Evolutionary conservation across 35 echinoderm and acorn worm species (phyloP), one percentile per base, ranked within the genome.

Genomic region (Patiria miniata): DNA sequence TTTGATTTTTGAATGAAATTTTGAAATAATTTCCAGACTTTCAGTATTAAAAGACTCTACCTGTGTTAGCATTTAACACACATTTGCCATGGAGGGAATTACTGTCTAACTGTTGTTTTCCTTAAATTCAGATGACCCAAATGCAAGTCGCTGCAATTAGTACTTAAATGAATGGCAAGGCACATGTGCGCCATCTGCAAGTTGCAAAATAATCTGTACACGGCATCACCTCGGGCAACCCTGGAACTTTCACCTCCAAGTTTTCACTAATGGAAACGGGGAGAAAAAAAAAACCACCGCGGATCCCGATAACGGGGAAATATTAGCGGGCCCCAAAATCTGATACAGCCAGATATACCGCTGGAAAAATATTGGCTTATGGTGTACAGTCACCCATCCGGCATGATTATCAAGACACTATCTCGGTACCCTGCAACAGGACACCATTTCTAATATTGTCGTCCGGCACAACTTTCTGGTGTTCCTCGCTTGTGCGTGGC

Each of bases 361-460:
- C 65, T 73, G 65, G 26, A 73, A 73, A 73, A 73, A 73, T 73
- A 73, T 73, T 73, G 65, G 65, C 65, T 73, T 73, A 73, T 73
- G 65, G 65, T 73, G 65, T 73, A 73, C 65, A 30, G 65, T 73
- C 65, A 73, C 65, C 65, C 65, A 73, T 73, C 65, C 65, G 65
- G 65, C 26, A 30, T 73, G 34, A 34, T 73, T 73, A 73, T 73
- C 65, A 32, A 73, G 26, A 73, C 34, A 34, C 65, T 23, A 73
- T 73, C 65, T 73, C 26, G 42, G 65, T 34, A 18, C 65, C 26
- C 65, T 73, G 65, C 26, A 73, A 73, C 65, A 23, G 34, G 65
- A 73, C 65, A 73, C 65, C 65, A 30, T 73, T 73, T 73, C 65
- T 73, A 73, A 73, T 73, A 73, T 73, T 73, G 65, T 73, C 65